Evolutionary conservation across 2,797 vertebrate species (phyloP).

Genomic region (Clamator glandarius): DNA sequence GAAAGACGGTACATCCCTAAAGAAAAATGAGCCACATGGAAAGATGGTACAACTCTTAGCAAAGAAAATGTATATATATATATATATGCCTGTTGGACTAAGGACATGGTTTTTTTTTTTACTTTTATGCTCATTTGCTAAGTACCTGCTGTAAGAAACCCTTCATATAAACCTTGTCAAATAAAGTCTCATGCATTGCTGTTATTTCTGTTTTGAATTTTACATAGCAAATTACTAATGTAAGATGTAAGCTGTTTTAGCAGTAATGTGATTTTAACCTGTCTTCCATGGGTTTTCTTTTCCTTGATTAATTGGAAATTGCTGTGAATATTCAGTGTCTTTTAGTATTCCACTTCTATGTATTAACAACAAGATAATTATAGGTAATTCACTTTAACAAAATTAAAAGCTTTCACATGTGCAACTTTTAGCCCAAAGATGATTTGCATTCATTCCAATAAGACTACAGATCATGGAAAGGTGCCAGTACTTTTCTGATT

Average conservation of each 20-base stretch:
- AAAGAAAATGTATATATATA: not conserved
- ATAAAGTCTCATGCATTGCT: not conserved
- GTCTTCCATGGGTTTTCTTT: not conserved
- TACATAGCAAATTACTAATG: not conserved
- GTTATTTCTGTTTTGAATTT: not conserved
- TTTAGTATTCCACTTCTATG: constrained; percentile 49
- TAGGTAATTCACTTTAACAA: constrained; percentile 59
- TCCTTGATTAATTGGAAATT: constrained; percentile 32
- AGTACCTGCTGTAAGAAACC: not conserved
- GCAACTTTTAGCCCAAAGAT: constrained; percentile 38
- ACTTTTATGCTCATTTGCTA: not conserved
- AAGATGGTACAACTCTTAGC: not conserved
- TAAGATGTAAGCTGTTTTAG: not conserved
- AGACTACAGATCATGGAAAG: constrained; percentile 19
- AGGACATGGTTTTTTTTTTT: not conserved
- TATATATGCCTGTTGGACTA: not conserved
- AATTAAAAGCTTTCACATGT: constrained; percentile 71
- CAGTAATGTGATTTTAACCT: constrained; percentile 28
- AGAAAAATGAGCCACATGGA: fast-evolving
- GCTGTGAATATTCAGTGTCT: constrained; percentile 53
- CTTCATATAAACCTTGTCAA: not conserved
- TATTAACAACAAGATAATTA: constrained; percentile 72
- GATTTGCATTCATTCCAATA: constrained; percentile 60
- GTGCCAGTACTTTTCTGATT: constrained; percentile 47
- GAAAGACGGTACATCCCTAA: not conserved